Conservation (phyloP, 2,888 invertebrate genomes). For the Sarcophaga subvicina region DNA sequence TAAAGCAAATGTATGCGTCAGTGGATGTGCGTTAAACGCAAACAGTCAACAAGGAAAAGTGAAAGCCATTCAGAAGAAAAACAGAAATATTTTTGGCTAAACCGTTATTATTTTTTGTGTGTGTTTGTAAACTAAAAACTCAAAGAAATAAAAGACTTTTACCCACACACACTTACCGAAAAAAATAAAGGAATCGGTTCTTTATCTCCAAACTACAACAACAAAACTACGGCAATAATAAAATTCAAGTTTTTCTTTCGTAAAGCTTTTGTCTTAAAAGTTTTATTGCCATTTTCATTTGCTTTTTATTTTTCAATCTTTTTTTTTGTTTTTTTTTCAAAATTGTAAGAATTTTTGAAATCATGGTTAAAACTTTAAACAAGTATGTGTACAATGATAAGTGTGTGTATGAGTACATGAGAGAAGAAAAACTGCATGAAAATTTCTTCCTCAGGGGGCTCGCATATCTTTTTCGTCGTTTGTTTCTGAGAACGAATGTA, state of each 20-base stretch:
- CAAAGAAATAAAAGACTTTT: slow-evolving; percentile 31
- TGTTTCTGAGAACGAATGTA: background rate
- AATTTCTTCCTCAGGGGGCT: slow-evolving; percentile 40
- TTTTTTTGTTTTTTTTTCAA: background rate
- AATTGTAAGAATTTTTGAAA: slow-evolving; percentile 43
- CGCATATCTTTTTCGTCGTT: background rate
- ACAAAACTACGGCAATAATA: slow-evolving; percentile 5
- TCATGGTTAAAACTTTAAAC: slow-evolving; percentile 22
- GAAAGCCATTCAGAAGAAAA: slow-evolving; percentile 41
- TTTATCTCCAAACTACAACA: background rate
- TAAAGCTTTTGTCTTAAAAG: slow-evolving; percentile 43
- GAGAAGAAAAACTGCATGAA: slow-evolving; percentile 34
- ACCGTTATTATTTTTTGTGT: slow-evolving; percentile 23
- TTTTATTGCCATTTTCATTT: slow-evolving; percentile 41
- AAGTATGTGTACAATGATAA: no score
- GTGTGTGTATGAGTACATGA: background rate
- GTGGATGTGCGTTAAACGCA: background rate
- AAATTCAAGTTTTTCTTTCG: background rate
- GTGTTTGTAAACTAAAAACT: background rate
- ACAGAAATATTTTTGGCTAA: slow-evolving; percentile 46
- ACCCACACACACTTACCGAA: background rate
- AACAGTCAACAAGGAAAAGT: slow-evolving; percentile 24
- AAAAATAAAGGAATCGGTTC: background rate
- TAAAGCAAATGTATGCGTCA: background rate
- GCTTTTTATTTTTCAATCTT: background rate